Percentiles rank a stretch among this genome's conserved stretches.
Evolutionary conservation across 2,113 vertebrate genomes (phyloP).

Genomic region (Ariopsis seemanni): DNA sequence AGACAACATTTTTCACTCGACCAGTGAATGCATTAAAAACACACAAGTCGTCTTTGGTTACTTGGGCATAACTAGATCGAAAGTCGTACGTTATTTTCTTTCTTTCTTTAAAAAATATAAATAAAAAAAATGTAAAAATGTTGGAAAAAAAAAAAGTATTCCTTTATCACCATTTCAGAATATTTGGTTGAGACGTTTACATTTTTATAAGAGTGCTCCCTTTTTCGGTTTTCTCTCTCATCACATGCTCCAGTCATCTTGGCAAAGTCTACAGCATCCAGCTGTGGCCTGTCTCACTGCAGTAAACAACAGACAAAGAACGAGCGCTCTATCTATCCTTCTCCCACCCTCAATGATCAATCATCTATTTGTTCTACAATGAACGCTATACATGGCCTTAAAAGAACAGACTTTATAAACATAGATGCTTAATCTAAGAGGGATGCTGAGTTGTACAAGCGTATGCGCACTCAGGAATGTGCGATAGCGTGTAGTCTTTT

Average conservation of each 20-base stretch:
- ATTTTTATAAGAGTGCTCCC: background rate
- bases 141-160: background rate
- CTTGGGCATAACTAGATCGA: background rate
- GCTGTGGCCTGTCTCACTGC: slow-evolving; percentile 39
- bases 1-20: background rate
- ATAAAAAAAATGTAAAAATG: no score
- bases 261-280: slow-evolving; percentile 39
- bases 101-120: no score
- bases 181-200: background rate
- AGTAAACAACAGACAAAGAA: slow-evolving; percentile 49
- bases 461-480: slow-evolving; percentile 20
- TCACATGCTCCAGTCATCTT: slow-evolving; percentile 42
- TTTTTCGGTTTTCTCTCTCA: background rate
- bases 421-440: background rate
- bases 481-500: background rate
- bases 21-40: background rate
- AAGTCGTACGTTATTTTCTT: background rate
- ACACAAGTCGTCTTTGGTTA: background rate
- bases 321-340: slow-evolving; percentile 33
- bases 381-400: slow-evolving; percentile 42
- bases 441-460: background rate
- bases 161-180: background rate
- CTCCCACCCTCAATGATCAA: slow-evolving; percentile 22
- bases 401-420: slow-evolving; percentile 25
- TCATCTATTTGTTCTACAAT: slow-evolving; percentile 43